Conservation (phyloP, 2,888 invertebrate genomes). For the Tetrapedia diversipes region DNA sequence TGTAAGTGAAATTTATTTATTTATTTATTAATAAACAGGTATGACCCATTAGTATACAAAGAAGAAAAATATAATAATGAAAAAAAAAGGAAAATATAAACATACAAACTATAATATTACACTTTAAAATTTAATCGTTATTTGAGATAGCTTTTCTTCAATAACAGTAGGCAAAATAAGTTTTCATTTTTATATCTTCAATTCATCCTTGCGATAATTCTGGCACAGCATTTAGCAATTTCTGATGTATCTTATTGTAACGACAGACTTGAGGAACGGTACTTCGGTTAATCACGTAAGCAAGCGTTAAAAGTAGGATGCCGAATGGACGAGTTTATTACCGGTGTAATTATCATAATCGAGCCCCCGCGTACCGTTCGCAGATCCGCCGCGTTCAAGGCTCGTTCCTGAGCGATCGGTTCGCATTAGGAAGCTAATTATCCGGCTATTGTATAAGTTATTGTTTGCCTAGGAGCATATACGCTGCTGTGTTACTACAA, state of each 20-base stretch:
- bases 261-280: conserved; percentile 29
- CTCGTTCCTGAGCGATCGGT: conserved; percentile 47
- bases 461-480: conserved; percentile 69
- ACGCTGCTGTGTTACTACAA: conserved; percentile 8
- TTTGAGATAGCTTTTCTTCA: too few species aligned
- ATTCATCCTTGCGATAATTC: too few species aligned
- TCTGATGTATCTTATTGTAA: background rate
- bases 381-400: conserved; percentile 57
- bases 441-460: conserved; percentile 70
- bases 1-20: too few species aligned
- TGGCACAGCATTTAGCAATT: too few species aligned
- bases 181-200: too few species aligned
- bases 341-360: conserved; percentile 61
- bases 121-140: too few species aligned
- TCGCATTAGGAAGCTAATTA: conserved; percentile 74
- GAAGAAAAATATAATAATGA: too few species aligned
- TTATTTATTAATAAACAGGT: background rate
- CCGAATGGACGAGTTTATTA: conserved; percentile 58
- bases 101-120: too few species aligned
- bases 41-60: background rate
- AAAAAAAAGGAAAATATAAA: too few species aligned
- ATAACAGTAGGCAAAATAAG: too few species aligned
- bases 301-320: conserved; percentile 34
- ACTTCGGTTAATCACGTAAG: conserved; percentile 24
- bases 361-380: conserved; percentile 47